phyloP scores from a whole-genome alignment of 2,888 invertebrate genomes.

The Zygothrica quintamaculata region DNA sequence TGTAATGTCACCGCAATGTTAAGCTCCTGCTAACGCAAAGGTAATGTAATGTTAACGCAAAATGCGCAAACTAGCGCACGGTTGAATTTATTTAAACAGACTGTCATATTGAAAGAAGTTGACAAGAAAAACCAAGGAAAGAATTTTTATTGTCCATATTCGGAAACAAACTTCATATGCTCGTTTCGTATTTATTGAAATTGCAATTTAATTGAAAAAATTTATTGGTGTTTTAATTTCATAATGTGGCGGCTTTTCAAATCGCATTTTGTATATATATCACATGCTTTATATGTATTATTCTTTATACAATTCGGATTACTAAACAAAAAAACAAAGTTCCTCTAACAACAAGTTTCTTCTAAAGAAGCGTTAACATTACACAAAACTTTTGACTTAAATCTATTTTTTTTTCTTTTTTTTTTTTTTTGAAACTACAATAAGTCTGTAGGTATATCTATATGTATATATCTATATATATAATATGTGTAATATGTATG shows the following conservation, averaged over 20 bases:
- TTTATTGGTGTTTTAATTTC: slow-evolving; percentile 33
- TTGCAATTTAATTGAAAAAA: slow-evolving; percentile 42
- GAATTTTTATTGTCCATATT: neutral
- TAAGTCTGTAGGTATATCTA: slow-evolving; percentile 47
- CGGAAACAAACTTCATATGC: neutral
- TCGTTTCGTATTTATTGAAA: slow-evolving; percentile 22
- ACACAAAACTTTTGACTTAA: slow-evolving; percentile 58
- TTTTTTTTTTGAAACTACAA: slow-evolving; percentile 52
- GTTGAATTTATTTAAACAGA: neutral
- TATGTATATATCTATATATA: slow-evolving; percentile 46
- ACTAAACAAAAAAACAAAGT: slow-evolving; percentile 51
- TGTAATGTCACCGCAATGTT: slow-evolving; percentile 7
- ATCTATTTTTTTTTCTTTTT: slow-evolving; percentile 58
- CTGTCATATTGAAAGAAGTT: neutral
- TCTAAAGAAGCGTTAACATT: slow-evolving; percentile 77
- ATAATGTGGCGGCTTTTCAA: slow-evolving; percentile 58
- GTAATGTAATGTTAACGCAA: slow-evolving; percentile 2
- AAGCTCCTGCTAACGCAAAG: slow-evolving; percentile 19
- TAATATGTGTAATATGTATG: slow-evolving; percentile 66
- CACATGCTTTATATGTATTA: slow-evolving; percentile 72
- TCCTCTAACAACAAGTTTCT: slow-evolving; percentile 68
- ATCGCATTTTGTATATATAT: slow-evolving; percentile 72
- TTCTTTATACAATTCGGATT: slow-evolving; percentile 58
- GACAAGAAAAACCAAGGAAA: no score
- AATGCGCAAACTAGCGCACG: neutral